These are phyloP conservation scores for Podarcis lilfordi DNA, from an alignment of 2,797 vertebrate species.

Conservation along the genomic window DNA sequence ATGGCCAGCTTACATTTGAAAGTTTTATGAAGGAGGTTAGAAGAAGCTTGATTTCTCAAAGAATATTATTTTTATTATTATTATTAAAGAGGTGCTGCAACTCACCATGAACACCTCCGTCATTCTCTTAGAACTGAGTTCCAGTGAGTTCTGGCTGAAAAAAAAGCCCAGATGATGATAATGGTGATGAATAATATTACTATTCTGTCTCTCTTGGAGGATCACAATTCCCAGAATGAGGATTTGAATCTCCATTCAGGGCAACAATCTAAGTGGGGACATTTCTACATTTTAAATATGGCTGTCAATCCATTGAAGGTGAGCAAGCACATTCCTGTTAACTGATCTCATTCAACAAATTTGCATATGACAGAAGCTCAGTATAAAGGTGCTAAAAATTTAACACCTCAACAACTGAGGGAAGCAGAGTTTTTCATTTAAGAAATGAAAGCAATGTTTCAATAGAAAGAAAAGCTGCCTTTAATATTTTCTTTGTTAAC, in stretches of 20 bases:
- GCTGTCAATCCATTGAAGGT: neutral
- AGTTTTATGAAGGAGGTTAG: constrained; percentile 19
- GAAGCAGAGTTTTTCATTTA: neutral
- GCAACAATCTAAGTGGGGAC: neutral
- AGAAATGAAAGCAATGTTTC: neutral
- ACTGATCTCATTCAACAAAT: neutral
- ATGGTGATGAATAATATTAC: too few relatives aligned
- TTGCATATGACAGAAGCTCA: neutral
- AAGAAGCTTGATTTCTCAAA: constrained; percentile 30
- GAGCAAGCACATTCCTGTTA: neutral
- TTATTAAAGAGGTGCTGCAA: too few relatives aligned
- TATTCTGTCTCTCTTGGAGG: neutral
- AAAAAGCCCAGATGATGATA: too few relatives aligned
- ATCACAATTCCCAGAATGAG: neutral
- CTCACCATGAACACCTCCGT: too few relatives aligned
- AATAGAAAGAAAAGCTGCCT: neutral
- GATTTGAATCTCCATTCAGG: neutral
- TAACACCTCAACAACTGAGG: neutral
- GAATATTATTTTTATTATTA: neutral
- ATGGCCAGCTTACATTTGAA: constrained; percentile 35
- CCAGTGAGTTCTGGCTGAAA: too few relatives aligned
- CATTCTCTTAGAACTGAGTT: too few relatives aligned
- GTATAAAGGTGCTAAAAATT: neutral
- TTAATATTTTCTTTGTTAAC: constrained; percentile 11
- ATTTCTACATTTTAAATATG: neutral